These are phyloP conservation scores for Procambarus virginalis DNA, from an alignment of 1,140 invertebrate genomes.

Conservation along the genomic window DNA sequence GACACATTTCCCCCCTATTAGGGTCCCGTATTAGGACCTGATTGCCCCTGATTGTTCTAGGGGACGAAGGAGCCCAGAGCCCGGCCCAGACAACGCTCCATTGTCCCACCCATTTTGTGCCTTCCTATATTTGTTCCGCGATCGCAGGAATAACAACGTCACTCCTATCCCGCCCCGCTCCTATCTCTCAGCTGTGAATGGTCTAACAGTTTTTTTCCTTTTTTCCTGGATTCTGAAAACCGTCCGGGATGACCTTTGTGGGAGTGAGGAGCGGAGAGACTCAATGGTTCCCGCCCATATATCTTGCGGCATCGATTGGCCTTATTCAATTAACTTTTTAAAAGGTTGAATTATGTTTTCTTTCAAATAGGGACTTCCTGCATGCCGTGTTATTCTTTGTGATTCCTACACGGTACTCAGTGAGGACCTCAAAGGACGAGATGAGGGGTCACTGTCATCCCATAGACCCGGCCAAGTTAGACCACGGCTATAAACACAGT, in stretches of 20 bases:
- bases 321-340: slow-evolving; percentile 66
- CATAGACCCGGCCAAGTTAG: slow-evolving; percentile 14
- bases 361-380: slow-evolving; percentile 35
- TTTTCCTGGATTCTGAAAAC: slow-evolving; percentile 45
- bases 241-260: slow-evolving; percentile 16
- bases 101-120: slow-evolving; percentile 61
- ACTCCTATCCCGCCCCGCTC: slow-evolving; percentile 51
- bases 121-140: slow-evolving; percentile 33
- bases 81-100: slow-evolving; percentile 37
- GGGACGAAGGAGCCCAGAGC: slow-evolving; percentile 16
- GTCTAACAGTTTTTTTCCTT: slow-evolving; percentile 44
- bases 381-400: slow-evolving; percentile 57
- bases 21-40: slow-evolving; percentile 61
- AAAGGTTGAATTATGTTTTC: slow-evolving; percentile 61
- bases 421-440: slow-evolving; percentile 16
- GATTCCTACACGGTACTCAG: slow-evolving; percentile 60
- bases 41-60: slow-evolving; percentile 66
- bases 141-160: slow-evolving; percentile 62
- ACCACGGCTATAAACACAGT: not conserved
- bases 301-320: slow-evolving; percentile 61
- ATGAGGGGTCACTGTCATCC: slow-evolving; percentile 41
- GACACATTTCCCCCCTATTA: slow-evolving; percentile 56
- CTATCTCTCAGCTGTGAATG: slow-evolving; percentile 62
- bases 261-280: not conserved
- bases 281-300: slow-evolving; percentile 34